Percentiles rank a stretch among this genome's conserved stretches.
Conservation (phyloP, 2,888 invertebrate genomes). For the Rhagium mordax region DNA sequence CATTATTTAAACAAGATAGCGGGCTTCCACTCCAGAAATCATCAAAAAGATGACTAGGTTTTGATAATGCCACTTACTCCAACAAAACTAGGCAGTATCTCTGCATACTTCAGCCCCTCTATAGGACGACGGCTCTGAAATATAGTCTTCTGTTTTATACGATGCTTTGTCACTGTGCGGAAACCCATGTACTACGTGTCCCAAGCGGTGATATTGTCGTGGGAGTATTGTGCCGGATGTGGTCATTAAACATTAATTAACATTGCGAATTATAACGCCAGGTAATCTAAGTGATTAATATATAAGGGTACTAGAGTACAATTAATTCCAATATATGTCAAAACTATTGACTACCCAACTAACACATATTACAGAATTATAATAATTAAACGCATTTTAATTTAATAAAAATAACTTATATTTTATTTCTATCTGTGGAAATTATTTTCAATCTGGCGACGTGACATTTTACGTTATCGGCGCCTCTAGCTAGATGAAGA, state of each 20-base stretch:
- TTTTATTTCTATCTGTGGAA: too few relatives aligned
- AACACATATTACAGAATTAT: too few relatives aligned
- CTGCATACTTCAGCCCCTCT: conserved; percentile 1
- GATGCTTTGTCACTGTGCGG: background rate
- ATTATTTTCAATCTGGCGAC: too few relatives aligned
- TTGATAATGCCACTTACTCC: background rate
- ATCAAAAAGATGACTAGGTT: conserved; percentile 10
- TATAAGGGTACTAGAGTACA: too few relatives aligned
- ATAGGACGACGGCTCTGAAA: conserved; percentile 8
- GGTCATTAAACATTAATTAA: background rate
- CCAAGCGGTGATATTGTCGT: background rate
- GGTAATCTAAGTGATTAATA: too few relatives aligned
- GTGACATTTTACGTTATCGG: too few relatives aligned
- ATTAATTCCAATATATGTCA: too few relatives aligned
- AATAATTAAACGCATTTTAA: too few relatives aligned
- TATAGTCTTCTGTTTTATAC: background rate
- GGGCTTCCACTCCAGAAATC: conserved; percentile 2
- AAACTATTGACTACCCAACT: too few relatives aligned
- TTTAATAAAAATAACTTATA: too few relatives aligned
- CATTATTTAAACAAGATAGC: conserved; percentile 4
- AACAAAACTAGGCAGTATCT: background rate
- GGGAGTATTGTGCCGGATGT: background rate
- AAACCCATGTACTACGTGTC: background rate
- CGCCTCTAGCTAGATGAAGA: too few relatives aligned
- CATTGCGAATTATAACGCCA: background rate